phyloP scores from a whole-genome alignment of 2,797 vertebrate genomes.

The Miichthys miiuy region DNA sequence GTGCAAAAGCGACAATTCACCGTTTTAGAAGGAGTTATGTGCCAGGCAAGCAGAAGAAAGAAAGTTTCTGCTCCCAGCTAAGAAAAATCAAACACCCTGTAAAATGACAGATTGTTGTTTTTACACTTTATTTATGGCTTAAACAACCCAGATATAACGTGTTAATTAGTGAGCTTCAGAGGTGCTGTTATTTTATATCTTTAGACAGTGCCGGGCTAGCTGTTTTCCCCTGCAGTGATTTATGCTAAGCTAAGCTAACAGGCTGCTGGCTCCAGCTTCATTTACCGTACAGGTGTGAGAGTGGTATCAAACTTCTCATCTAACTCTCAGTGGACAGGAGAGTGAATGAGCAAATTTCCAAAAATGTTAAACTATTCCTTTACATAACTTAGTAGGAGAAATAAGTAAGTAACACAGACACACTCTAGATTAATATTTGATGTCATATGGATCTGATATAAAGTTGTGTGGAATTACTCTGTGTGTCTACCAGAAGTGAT shows the following conservation, averaged over 20 bases:
- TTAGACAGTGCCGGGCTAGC: background rate
- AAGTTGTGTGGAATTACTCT: background rate
- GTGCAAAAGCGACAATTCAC: background rate
- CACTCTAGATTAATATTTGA: constrained; percentile 1
- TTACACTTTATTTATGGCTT: constrained; percentile 8
- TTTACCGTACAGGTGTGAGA: background rate
- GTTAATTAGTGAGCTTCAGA: constrained; percentile 25
- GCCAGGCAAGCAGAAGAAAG: background rate
- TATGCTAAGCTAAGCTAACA: constrained; percentile 34
- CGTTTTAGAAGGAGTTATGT: background rate
- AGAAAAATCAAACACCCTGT: constrained; percentile 9
- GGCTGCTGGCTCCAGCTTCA: background rate
- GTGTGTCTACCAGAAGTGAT: constrained; percentile 23
- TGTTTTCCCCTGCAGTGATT: constrained; percentile 14
- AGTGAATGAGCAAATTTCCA: background rate
- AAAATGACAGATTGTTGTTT: constrained; percentile 15
- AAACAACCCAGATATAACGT: constrained; percentile 9
- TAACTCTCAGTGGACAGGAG: background rate
- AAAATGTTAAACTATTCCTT: background rate
- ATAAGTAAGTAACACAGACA: constrained; percentile 1
- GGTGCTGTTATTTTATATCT: constrained; percentile 4
- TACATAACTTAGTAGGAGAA: background rate
- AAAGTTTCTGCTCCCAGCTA: background rate
- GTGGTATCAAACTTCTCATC: background rate
- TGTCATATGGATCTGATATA: background rate